These are phyloP conservation scores for Catharus ustulatus DNA, from an alignment of 2,797 vertebrate species.

Conservation along the genomic window DNA sequence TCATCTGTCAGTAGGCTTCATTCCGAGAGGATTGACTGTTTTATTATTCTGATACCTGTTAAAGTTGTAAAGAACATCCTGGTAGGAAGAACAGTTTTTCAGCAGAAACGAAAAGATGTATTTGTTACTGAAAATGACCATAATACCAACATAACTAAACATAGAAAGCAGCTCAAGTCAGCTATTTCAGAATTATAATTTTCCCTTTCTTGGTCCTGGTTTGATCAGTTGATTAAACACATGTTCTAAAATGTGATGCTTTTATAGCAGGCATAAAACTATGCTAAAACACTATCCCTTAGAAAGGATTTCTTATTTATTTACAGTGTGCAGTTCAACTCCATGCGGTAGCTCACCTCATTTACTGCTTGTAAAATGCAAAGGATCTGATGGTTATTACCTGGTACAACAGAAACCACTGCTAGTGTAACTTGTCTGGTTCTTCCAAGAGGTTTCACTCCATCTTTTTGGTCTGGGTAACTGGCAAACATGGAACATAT, in stretches of 20 bases:
- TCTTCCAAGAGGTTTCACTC: background rate
- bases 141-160: background rate
- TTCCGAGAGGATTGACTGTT: background rate
- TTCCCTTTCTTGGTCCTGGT: background rate
- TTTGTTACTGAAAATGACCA: background rate
- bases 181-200: background rate
- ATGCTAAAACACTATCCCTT: background rate
- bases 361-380: background rate
- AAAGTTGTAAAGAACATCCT: background rate
- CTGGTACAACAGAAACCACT: background rate
- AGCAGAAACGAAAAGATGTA: background rate
- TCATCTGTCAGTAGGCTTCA: slow-evolving; percentile 42
- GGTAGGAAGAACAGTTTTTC: background rate
- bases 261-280: background rate
- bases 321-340: background rate
- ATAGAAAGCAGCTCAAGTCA: background rate
- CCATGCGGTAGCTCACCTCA: background rate
- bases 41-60: background rate
- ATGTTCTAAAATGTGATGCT: background rate
- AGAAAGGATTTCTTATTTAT: background rate
- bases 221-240: background rate
- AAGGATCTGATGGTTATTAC: background rate
- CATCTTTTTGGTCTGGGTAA: background rate
- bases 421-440: background rate
- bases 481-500: background rate